Evolutionary conservation across 1,140 invertebrate genomes (phyloP), one percentile per base, ranked within the genome.

Genomic region (Aphelenchoides fujianensis): DNA sequence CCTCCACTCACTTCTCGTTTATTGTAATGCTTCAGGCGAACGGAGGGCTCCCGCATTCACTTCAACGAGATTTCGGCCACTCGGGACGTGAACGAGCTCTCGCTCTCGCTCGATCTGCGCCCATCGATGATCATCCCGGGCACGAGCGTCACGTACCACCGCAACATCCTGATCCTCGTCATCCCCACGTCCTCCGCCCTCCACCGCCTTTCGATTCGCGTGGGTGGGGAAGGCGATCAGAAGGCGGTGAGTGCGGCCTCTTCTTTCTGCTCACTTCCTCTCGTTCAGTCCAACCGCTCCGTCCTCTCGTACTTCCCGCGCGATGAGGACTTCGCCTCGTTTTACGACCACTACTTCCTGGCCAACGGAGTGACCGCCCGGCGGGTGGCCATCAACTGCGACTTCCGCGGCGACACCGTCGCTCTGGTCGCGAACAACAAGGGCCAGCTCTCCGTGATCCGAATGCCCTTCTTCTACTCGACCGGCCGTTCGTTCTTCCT

Each of bases 1-100:
- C 12, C 37, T 36, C 37, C 37, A 41, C 7, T 7, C 5, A 5
- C 28, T 59, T 59, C 5, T 5, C 16, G 23, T 66, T 66, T 66
- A n/a, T 64, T 63, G 2, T 32, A n/a, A 27, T 31, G 12, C 1
- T 66, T 66, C 53, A 66, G 63, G 63, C 31, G 63, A 66, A 66
- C 63, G n/a, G 63, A 66, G 32, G n/a, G 32, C 31, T 66, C 63
- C 9, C 31, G 63, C 12, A 34, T 66, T 66, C 31, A 66, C 36
- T 37, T 66, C 1, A 66, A 66, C 36, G 63, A 66, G 53, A 37
- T 66, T 16, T 36, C 12, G 23, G 63, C 63, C 16, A 66, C 63
- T 12, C 31, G 32, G 12, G 32, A 66, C 1, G 31, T 36, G 23
- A 16, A 30, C 31, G 63, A 66, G 3, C 12, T 48, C 1, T 66